phyloP scores from a whole-genome alignment of 2,113 vertebrate genomes.

The Gymnarchus niloticus region DNA sequence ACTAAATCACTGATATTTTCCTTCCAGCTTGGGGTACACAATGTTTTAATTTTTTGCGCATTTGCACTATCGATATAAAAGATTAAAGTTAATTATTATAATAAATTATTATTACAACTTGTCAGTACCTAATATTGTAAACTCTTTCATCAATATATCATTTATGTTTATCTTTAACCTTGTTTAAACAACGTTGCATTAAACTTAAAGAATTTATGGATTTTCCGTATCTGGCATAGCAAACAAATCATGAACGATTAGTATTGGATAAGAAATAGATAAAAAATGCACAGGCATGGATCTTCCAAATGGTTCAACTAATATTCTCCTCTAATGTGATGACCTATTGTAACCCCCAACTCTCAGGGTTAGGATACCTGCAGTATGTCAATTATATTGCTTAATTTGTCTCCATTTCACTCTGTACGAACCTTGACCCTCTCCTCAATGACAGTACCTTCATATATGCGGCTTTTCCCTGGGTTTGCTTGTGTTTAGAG shows the following conservation, averaged over 20 bases:
- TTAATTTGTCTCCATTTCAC: slow-evolving; percentile 69
- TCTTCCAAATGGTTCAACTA: slow-evolving; percentile 27
- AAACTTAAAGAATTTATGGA: not conserved
- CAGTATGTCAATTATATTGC: slow-evolving; percentile 63
- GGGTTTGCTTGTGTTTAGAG: not conserved
- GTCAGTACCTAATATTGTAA: not conserved
- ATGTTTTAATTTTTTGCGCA: too few species aligned
- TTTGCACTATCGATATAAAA: too few species aligned
- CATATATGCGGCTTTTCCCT: not conserved
- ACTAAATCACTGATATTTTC: too few species aligned
- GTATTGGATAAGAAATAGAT: slow-evolving; percentile 1
- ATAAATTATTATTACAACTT: too few species aligned
- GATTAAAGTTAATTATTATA: too few species aligned
- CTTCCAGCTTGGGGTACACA: too few species aligned
- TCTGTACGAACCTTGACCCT: slow-evolving; percentile 56
- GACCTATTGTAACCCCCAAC: slow-evolving; percentile 48
- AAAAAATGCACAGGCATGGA: not conserved
- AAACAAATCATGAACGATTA: slow-evolving; percentile 14
- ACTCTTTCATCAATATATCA: not conserved
- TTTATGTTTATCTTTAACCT: not conserved
- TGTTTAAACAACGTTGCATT: not conserved
- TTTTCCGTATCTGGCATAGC: not conserved
- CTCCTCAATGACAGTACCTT: slow-evolving; percentile 27
- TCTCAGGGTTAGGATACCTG: slow-evolving; percentile 53
- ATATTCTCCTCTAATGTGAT: slow-evolving; percentile 32